Base-by-base conservation (phyloP, 2,797 vertebrate genomes). In the Hypotaenidia okinawae region DNA sequence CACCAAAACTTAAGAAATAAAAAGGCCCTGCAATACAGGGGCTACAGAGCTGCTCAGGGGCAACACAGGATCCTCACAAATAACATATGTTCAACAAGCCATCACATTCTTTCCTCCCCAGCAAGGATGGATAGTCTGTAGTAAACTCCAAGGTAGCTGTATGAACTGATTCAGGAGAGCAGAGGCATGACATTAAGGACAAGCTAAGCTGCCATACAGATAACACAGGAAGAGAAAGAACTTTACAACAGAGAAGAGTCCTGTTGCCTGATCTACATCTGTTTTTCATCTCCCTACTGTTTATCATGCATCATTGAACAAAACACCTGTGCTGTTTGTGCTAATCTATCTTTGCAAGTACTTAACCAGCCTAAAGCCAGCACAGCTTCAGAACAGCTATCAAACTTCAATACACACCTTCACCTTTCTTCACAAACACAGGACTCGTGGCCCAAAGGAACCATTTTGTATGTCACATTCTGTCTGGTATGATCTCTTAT, bases 341-440 rank as follows among this genome's bases (percentile, higher is more conserved):
- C 45, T 95, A 94, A 90, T 78, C 61, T 55, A 72, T 68, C 87
- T 58, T 72, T 70, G 43, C 76, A 94, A 84, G 70, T 74, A 66
- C 47, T 90, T 84, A 82, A 49, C 33, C 37, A 66, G 32, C 25
- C 73, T 66, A 58, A 88, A 88, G 75, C 58, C 59, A 84, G 32
- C 21, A 81, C 13, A 86, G 51, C 88, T 79, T 89, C 85, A 81
- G 72, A 90, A 81, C 41, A 91, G 33, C 89, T 96, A 79, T 70
- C 69, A 63, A 58, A 15, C 45, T 78, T 64, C 58, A 68, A 77
- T 84, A 39, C 7, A 63, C 18, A 62, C 37, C 73, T 35, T 33
- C 43, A 84, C 10, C 51, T 79, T 74, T 52, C 88, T 78, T 39
- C 62, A 45, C 57, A 89, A 79, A 67, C 9, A 28, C 0, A n/a